These are phyloP conservation scores for Carapus acus DNA, from an alignment of 2,797 vertebrate genomes.

Conservation along the genomic window DNA sequence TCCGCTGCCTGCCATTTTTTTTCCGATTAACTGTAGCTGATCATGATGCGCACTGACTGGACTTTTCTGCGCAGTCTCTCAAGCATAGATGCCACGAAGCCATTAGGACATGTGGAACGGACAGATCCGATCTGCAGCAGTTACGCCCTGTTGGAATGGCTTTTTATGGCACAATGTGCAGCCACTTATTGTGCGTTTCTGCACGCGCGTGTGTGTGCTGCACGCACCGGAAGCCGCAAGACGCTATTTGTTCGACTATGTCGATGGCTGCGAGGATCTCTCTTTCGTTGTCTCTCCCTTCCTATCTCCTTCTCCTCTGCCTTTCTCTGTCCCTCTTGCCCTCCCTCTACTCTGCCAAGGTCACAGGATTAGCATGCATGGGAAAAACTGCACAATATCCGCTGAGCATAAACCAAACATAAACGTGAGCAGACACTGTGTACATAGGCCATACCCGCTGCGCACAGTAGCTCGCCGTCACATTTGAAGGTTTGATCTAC, in stretches of 20 bases:
- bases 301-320: conserved; percentile 24
- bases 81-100: conserved; percentile 51
- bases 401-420: conserved; percentile 43
- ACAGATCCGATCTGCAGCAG: conserved; percentile 56
- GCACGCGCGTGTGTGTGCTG: conserved; percentile 59
- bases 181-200: too few relatives aligned
- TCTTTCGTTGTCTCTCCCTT: conserved; percentile 32
- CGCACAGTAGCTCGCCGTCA: conserved; percentile 4
- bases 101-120: conserved; percentile 52
- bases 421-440: conserved; percentile 39
- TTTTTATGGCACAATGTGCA: conserved; percentile 35
- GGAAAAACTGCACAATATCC: conserved; percentile 61
- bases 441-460: conserved; percentile 25
- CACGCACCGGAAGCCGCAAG: conserved; percentile 57
- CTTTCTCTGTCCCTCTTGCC: conserved; percentile 20
- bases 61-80: conserved; percentile 58
- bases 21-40: conserved; percentile 49
- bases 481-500: conserved; percentile 21
- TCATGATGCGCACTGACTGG: conserved; percentile 46
- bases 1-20: conserved; percentile 41
- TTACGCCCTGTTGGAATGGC: conserved; percentile 55
- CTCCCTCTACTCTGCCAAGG: conserved; percentile 54
- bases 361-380: conserved; percentile 66
- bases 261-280: too few relatives aligned
- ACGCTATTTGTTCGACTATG: too few relatives aligned